Conservation (phyloP, 2,113 vertebrate species). For the Hippoglossus stenolepis region DNA sequence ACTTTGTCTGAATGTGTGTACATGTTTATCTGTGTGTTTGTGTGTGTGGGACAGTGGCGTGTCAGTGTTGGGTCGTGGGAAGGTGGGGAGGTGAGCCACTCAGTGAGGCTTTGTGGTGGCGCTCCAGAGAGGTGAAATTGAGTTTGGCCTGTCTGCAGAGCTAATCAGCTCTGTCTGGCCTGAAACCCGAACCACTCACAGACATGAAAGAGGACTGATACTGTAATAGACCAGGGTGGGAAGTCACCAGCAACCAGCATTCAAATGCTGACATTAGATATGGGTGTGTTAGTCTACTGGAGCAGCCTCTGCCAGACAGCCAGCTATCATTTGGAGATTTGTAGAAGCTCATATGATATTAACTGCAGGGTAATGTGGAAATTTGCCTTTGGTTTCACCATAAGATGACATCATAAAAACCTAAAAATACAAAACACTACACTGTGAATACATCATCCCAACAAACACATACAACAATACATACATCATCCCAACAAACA, state of each 20-base stretch:
- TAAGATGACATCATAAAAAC: no score
- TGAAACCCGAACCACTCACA: constrained; percentile 62
- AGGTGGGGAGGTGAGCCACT: constrained; percentile 50
- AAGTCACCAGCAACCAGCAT: constrained; percentile 35
- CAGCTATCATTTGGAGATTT: constrained; percentile 7
- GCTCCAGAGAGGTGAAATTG: constrained; percentile 69
- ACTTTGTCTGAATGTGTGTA: not conserved
- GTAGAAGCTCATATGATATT: not conserved
- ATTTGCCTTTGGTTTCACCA: not conserved
- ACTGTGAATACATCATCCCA: not conserved
- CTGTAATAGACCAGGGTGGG: constrained; percentile 43
- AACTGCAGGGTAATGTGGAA: not conserved
- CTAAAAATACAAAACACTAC: no score
- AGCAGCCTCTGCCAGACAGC: constrained; percentile 11
- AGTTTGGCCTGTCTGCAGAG: constrained; percentile 74
- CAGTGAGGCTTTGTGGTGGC: constrained; percentile 58
- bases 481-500: no score
- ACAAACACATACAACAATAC: no score
- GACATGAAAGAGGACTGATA: constrained; percentile 60
- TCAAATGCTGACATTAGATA: constrained; percentile 37
- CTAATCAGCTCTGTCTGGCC: constrained; percentile 73
- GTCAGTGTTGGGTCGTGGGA: constrained; percentile 39
- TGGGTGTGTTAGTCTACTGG: constrained; percentile 31
- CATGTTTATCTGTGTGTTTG: not conserved
- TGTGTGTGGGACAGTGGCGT: constrained; percentile 3